Evolutionary conservation across 2,888 invertebrate species (phyloP).

Genomic region (Caenorhabditis sulstoni): DNA sequence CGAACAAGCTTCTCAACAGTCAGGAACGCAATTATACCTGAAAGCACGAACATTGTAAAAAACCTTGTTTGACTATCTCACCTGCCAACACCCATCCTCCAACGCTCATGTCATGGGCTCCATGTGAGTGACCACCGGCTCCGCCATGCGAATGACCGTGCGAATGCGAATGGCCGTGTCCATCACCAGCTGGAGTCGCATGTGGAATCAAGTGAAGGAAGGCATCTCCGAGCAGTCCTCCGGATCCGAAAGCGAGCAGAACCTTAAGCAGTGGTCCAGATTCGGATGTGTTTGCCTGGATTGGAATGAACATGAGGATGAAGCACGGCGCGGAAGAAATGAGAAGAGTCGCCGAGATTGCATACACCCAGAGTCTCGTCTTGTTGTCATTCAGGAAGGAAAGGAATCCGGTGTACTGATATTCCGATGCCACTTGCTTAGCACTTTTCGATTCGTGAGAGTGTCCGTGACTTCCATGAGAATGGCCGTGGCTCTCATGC

Average conservation of each 20-base stretch:
- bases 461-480: conserved; percentile 1
- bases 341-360: conserved; percentile 87
- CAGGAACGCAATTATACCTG: conserved; percentile 78
- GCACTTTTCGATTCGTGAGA: conserved; percentile 35
- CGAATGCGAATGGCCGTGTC: conserved; percentile 85
- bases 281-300: conserved; percentile 82
- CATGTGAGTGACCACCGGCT: conserved; percentile 72
- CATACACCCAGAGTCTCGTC: conserved; percentile 77
- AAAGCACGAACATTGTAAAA: too few relatives aligned
- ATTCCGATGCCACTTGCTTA: conserved; percentile 38
- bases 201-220: conserved; percentile 99
- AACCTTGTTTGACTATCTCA: neutral
- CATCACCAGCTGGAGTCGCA: conserved; percentile 86
- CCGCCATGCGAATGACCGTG: conserved; percentile 72
- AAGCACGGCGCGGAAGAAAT: conserved; percentile 96
- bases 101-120: conserved; percentile 88
- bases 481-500: conserved; percentile 49
- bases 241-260: conserved; percentile 92
- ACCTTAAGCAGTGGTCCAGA: conserved; percentile 77
- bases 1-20: conserved; percentile 91
- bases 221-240: conserved; percentile 95
- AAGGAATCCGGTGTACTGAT: conserved; percentile 62
- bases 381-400: conserved; percentile 77
- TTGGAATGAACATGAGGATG: conserved; percentile 92
- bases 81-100: conserved; percentile 96